Conservation (phyloP, 2,113 vertebrate genomes). For the Eonycteris spelaea region DNA sequence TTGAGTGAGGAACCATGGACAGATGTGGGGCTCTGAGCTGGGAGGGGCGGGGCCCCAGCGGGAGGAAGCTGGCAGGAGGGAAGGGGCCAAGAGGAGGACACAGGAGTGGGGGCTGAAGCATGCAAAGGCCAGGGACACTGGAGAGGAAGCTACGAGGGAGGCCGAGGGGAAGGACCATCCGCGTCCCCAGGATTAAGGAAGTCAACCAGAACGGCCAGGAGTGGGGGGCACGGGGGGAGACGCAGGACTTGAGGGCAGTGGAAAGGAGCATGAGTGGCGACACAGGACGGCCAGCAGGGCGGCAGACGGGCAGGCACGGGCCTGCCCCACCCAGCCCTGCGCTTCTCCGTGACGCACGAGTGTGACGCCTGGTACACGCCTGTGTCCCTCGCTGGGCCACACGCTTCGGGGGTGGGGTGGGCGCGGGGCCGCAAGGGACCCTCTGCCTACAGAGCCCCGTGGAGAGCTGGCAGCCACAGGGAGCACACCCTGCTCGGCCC, state of each 20-base stretch:
- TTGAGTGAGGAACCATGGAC: neutral
- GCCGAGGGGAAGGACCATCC: neutral
- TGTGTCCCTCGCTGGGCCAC: rapidly evolving
- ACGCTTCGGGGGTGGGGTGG: neutral
- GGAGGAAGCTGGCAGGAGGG: too few species aligned
- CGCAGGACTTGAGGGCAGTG: too few species aligned
- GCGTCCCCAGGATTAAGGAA: neutral
- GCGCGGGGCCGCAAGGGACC: neutral
- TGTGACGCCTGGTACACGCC: rapidly evolving
- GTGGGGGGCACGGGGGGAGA: too few species aligned
- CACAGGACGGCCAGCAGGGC: neutral
- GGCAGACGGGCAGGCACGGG: neutral
- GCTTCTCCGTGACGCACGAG: rapidly evolving
- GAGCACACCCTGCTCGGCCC: neutral
- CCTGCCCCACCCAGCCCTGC: neutral
- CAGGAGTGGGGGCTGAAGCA: too few species aligned
- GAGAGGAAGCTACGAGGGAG: neutral
- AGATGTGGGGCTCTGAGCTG: neutral
- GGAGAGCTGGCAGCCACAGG: neutral
- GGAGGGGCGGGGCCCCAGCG: too few species aligned
- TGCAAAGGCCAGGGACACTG: neutral
- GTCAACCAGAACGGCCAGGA: neutral
- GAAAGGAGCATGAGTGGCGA: neutral
- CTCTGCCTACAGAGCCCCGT: neutral
- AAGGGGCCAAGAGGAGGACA: neutral